Percentiles rank a stretch among this genome's conserved stretches.
phyloP scores from a whole-genome alignment of 64 coral and sea anemone species.

The Hydrozoanthus tunicans region DNA sequence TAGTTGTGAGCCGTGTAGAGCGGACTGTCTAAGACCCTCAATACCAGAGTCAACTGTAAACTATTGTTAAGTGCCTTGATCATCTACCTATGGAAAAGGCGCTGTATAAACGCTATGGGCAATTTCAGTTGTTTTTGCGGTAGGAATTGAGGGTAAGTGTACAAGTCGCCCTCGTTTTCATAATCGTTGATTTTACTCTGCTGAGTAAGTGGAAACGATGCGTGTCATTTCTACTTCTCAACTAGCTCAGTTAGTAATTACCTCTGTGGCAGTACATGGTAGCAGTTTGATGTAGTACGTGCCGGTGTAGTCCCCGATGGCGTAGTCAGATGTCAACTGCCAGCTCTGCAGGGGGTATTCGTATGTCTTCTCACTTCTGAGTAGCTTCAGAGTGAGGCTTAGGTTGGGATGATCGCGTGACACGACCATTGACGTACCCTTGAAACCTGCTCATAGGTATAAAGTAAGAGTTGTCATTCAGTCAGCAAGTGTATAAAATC shows the following conservation, averaged over 20 bases:
- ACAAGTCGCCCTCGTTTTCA: too few species aligned
- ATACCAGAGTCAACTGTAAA: too few species aligned
- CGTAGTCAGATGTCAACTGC: constrained; percentile 91
- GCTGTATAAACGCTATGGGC: too few species aligned
- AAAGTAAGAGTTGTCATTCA: not conserved
- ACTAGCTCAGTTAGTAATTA: not conserved
- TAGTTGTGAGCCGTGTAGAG: too few species aligned
- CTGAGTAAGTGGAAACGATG: too few species aligned
- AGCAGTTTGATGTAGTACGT: constrained; percentile 93
- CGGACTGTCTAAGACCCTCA: too few species aligned
- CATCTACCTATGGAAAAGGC: too few species aligned
- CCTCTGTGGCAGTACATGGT: constrained; percentile 80
- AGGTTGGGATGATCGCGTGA: constrained; percentile 90
- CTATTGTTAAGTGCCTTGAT: too few species aligned
- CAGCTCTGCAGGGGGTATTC: constrained; percentile 90
- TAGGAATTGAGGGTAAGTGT: too few species aligned
- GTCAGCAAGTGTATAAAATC: not conserved
- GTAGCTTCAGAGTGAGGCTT: constrained; percentile 71
- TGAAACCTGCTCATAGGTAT: constrained; percentile 8
- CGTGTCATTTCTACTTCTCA: too few species aligned
- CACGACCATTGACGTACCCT: constrained; percentile 67
- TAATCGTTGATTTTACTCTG: too few species aligned
- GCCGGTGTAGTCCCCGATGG: constrained; percentile 90
- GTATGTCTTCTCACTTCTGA: constrained; percentile 77
- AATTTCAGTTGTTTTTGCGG: too few species aligned